These are phyloP conservation scores for Phainopepla nitens DNA, from an alignment of 2,113 vertebrate species.

Conservation along the genomic window DNA sequence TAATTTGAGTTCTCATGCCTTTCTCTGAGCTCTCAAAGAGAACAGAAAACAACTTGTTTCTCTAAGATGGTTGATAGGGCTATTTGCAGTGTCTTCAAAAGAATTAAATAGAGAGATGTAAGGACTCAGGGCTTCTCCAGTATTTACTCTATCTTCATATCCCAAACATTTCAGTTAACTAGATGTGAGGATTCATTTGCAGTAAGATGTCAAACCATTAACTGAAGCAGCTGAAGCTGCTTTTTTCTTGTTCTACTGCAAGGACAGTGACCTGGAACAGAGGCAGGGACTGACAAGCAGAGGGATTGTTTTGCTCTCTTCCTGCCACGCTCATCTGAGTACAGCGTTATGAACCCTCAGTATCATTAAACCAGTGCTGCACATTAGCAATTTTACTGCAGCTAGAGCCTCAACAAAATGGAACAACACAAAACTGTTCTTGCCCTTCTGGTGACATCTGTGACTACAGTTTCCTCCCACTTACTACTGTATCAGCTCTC, in stretches of 20 bases:
- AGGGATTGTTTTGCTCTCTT: neutral
- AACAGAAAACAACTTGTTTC: neutral
- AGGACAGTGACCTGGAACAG: neutral
- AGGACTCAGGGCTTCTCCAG: neutral
- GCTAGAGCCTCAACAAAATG: neutral
- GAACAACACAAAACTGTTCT: neutral
- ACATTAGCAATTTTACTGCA: neutral
- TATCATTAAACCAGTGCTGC: neutral
- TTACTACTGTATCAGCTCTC: neutral
- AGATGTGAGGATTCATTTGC: neutral
- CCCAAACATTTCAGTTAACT: neutral
- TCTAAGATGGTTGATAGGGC: neutral
- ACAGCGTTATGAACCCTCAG: neutral
- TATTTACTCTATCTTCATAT: neutral
- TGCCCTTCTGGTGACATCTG: neutral
- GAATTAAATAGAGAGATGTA: neutral
- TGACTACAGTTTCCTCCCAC: neutral
- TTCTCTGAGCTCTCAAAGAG: neutral
- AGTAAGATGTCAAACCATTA: neutral
- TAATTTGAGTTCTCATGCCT: neutral
- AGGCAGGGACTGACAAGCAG: neutral
- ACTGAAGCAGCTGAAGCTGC: neutral
- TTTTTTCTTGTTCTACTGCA: neutral
- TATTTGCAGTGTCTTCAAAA: neutral
- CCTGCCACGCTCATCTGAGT: neutral